Base-by-base conservation (phyloP, 2,888 invertebrate genomes). In the Nebria brevicollis region DNA sequence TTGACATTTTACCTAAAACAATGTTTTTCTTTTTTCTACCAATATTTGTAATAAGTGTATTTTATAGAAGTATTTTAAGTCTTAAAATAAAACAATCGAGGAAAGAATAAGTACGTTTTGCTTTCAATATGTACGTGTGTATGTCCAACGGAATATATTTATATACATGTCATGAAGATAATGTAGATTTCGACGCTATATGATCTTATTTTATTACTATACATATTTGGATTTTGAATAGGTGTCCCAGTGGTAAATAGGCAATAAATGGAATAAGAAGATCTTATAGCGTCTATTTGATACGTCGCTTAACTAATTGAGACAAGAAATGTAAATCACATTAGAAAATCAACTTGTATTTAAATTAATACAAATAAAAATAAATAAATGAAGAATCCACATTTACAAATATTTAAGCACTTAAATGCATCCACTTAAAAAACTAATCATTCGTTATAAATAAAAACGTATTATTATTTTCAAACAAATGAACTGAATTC, bases 21-120 rank as follows among this genome's bases (percentile, higher is more conserved):
- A 54, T 54, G 73, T 42, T 25, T 68, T 70, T 77, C 34, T 34
- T 70, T 81, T 81, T 81, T 81, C 75, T 81, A 81, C 73, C 77
- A 73, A 20, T 81, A 76, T 54, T 54, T 54, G 13, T 54, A 54
- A 54, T 81, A 81, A 81, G 73, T 81, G 81, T 81, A 81, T 81
- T 81, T 81, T 81, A 81, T 81, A 81, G 81, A 65, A 65, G 74
- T 81, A 81, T 72, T 81, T 81, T 81, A 81, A 81, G 81, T 77
- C 77, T 81, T 73, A 76, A 75, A 70, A 26, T 26, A 70, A 70
- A 26, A 73, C 73, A 73, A 42, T 73, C 41, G 4, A 73, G 73
- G 20, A 70, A 70, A 70, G 11, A 70, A 20, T 25, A 70, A 70
- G 20, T 25, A 25, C 68, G 54, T 25, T 26, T 25, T 15, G 68